Percentiles rank a stretch among this genome's conserved stretches.
phyloP scores from a whole-genome alignment of 2,113 vertebrate genomes.

The Progne subis region DNA sequence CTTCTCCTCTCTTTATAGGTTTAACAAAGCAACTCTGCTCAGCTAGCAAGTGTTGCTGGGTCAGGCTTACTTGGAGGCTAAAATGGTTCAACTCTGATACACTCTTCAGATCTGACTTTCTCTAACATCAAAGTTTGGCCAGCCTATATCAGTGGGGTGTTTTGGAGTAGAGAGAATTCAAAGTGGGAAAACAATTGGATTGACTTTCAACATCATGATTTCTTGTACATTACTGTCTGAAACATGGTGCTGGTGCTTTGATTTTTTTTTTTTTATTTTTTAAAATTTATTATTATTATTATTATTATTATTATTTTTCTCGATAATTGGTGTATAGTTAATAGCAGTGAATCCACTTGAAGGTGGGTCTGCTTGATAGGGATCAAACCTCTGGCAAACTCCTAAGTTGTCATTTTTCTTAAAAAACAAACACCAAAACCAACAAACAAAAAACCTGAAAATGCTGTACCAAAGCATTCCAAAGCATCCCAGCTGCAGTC shows the following conservation, averaged over 20 bases:
- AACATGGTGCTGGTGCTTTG: neutral
- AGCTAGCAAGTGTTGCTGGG: neutral
- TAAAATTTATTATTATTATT: too few species aligned
- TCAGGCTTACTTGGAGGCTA: neutral
- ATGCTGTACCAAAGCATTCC: neutral
- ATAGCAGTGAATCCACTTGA: neutral
- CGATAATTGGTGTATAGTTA: neutral
- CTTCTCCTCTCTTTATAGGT: neutral
- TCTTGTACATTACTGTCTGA: neutral
- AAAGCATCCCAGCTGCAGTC: neutral
- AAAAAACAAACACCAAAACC: neutral
- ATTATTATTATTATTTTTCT: too few species aligned
- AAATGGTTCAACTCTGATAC: neutral
- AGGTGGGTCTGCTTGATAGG: accelerated
- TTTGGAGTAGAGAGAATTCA: neutral
- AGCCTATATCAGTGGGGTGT: neutral
- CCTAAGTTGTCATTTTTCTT: neutral
- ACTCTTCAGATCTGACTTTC: neutral
- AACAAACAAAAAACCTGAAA: neutral
- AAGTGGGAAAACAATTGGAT: neutral
- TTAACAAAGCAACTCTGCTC: neutral
- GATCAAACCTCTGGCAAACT: neutral
- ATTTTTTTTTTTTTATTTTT: neutral
- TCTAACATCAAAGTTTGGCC: neutral
- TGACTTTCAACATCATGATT: neutral